These are phyloP conservation scores for Polylopha cassiicola DNA, from an alignment of 2,888 invertebrate genomes.

Conservation along the genomic window DNA sequence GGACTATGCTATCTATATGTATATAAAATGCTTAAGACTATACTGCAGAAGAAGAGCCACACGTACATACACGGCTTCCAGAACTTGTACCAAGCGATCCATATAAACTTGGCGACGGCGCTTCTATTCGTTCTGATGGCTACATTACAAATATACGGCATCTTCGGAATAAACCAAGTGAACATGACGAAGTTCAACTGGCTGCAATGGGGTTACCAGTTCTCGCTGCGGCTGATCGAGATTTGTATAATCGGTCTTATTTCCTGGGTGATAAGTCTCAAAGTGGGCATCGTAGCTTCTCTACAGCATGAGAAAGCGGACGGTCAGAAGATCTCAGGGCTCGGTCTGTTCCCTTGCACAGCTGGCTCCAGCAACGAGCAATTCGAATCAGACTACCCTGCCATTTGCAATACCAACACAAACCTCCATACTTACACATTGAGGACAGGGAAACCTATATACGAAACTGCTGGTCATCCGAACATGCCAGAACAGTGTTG, in stretches of 20 bases:
- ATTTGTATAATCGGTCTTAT: slow-evolving; percentile 90
- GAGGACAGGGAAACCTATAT: slow-evolving; percentile 86
- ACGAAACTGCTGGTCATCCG: slow-evolving; percentile 77
- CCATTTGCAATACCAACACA: slow-evolving; percentile 90
- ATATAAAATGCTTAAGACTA: slow-evolving; percentile 85
- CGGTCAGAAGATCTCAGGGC: slow-evolving; percentile 81
- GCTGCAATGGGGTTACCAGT: slow-evolving; percentile 95
- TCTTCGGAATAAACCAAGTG: slow-evolving; percentile 70
- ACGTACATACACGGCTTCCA: slow-evolving; percentile 88
- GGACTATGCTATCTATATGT: slow-evolving; percentile 91
- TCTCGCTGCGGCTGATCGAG: slow-evolving; percentile 89
- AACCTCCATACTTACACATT: slow-evolving; percentile 90
- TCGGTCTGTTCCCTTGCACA: slow-evolving; percentile 88
- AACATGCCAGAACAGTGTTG: slow-evolving; percentile 63
- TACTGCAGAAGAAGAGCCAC: slow-evolving; percentile 85
- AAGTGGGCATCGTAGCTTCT: slow-evolving; percentile 71
- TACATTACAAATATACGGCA: slow-evolving; percentile 88
- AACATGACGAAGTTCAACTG: slow-evolving; percentile 85
- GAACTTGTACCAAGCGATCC: slow-evolving; percentile 91
- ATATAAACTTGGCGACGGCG: slow-evolving; percentile 92
- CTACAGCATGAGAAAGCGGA: slow-evolving; percentile 85
- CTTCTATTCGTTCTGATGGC: slow-evolving; percentile 90
- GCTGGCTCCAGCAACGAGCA: slow-evolving; percentile 91
- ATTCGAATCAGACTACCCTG: slow-evolving; percentile 89
- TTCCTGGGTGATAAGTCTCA: slow-evolving; percentile 90